A percentile compares a stretch with the other conserved stretches of the same genome.
Conservation (phyloP, 2,797 vertebrate genomes). For the Trichosurus vulpecula region DNA sequence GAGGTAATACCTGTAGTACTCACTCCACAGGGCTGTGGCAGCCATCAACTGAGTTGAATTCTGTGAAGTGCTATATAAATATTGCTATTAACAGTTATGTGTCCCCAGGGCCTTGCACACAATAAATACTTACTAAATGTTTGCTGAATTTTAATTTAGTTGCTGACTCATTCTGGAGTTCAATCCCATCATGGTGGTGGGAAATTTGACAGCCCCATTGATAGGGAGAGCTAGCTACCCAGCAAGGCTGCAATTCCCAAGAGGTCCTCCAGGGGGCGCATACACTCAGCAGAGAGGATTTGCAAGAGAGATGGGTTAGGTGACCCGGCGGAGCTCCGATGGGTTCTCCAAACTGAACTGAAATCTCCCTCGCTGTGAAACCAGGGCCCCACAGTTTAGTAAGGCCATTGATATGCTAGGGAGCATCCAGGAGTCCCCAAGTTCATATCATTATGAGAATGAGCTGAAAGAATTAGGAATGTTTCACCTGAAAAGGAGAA, state of each 20-base stretch:
- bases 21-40: neutral
- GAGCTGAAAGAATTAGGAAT: neutral
- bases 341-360: neutral
- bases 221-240: neutral
- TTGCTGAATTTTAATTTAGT: neutral
- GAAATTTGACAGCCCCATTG: neutral
- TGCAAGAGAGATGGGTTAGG: neutral
- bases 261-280: neutral
- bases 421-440: neutral
- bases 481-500: neutral
- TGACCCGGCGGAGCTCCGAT: neutral
- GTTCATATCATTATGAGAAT: neutral
- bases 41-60: neutral
- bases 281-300: neutral
- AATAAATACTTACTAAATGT: neutral
- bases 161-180: neutral
- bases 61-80: neutral
- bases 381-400: neutral
- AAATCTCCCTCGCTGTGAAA: neutral
- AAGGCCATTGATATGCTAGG: neutral
- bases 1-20: neutral
- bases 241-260: neutral
- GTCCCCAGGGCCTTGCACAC: neutral
- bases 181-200: neutral
- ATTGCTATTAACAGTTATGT: neutral